A percentile compares a stretch with the other conserved stretches of the same genome.
These are phyloP conservation scores for Lepisosteus osseus DNA, from an alignment of 2,113 vertebrate species.

Conservation along the genomic window DNA sequence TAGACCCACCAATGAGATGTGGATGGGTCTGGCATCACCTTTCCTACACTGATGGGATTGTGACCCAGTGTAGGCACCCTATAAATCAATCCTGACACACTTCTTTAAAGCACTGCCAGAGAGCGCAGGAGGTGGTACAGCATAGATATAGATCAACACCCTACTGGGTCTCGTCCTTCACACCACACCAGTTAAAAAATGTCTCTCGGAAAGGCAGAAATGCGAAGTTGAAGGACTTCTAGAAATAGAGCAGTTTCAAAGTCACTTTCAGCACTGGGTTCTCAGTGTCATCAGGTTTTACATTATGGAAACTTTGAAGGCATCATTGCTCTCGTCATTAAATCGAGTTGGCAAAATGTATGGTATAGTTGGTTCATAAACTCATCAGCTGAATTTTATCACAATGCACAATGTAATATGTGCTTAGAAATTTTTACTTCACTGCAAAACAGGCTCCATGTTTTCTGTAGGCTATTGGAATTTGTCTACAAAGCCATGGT, in stretches of 20 bases:
- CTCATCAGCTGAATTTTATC: too few species aligned
- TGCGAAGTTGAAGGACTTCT: neutral
- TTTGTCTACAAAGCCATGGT: too few species aligned
- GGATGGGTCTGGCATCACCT: neutral
- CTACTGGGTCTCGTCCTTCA: neutral
- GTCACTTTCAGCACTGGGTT: neutral
- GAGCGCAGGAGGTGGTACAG: neutral
- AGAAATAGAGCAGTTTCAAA: neutral
- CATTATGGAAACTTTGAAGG: neutral
- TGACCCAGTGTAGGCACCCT: neutral
- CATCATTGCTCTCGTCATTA: too few species aligned
- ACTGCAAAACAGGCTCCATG: too few species aligned
- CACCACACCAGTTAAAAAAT: neutral
- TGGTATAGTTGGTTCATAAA: too few species aligned
- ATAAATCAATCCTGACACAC: neutral
- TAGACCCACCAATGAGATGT: neutral
- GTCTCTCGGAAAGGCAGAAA: too few species aligned
- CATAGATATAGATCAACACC: constrained; percentile 2
- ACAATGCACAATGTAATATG: too few species aligned
- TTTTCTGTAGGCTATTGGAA: too few species aligned
- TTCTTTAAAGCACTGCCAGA: neutral
- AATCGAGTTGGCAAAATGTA: too few species aligned
- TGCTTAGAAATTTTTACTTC: too few species aligned
- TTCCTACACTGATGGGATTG: neutral
- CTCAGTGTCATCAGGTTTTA: neutral